Evolutionary conservation across 2,797 vertebrate species (phyloP).

Genomic region (Siniperca undulata): DNA sequence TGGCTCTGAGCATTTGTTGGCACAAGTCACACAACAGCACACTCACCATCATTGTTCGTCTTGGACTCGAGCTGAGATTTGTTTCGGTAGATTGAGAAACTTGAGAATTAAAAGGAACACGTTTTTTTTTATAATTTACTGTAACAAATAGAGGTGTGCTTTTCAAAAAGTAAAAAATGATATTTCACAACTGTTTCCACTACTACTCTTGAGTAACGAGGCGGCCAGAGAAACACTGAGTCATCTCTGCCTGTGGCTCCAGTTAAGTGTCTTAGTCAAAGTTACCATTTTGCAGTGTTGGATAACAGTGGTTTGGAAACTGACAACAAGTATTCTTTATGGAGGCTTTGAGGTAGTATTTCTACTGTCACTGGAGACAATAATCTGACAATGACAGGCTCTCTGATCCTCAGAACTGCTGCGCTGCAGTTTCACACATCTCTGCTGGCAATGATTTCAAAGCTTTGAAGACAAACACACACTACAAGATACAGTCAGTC

Average conservation of each 20-base stretch:
- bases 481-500: background rate
- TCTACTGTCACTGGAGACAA: constrained; percentile 48
- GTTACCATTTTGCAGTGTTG: constrained; percentile 17
- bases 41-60: constrained; percentile 6
- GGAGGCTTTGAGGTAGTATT: constrained; percentile 50
- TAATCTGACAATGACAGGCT: constrained; percentile 63
- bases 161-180: constrained; percentile 4
- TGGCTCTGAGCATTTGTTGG: background rate
- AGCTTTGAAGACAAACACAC: constrained; percentile 44
- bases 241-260: constrained; percentile 32
- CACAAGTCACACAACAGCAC: background rate
- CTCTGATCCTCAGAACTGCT: constrained; percentile 45
- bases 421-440: constrained; percentile 48
- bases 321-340: constrained; percentile 28
- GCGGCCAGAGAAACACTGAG: constrained; percentile 36
- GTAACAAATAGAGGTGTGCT: constrained; percentile 8
- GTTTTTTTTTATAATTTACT: background rate
- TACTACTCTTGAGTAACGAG: constrained; percentile 1
- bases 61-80: background rate
- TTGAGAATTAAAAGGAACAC: background rate
- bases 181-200: constrained; percentile 29
- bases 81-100: background rate
- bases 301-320: constrained; percentile 54
- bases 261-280: constrained; percentile 43
- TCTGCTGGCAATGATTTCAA: constrained; percentile 27